These are phyloP conservation scores for Sesia bembeciformis DNA, from an alignment of 2,888 invertebrate species.

Conservation along the genomic window DNA sequence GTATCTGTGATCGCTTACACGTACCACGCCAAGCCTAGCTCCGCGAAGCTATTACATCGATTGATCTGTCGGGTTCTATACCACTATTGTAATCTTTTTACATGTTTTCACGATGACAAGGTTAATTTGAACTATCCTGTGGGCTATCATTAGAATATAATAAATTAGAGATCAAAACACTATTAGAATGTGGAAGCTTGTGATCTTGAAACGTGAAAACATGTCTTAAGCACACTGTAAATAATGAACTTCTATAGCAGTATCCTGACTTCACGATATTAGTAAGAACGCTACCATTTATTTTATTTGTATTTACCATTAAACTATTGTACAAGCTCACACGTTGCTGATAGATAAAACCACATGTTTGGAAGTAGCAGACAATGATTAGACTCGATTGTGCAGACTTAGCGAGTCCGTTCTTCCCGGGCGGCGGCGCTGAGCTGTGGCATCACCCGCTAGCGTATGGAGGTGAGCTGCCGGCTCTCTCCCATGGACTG, in stretches of 20 bases:
- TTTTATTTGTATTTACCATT: background rate
- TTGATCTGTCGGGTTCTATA: conserved; percentile 58
- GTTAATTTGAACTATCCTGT: background rate
- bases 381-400: background rate
- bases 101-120: conserved; percentile 52
- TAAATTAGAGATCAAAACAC: conserved; percentile 15
- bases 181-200: conserved; percentile 9
- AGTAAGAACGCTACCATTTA: background rate
- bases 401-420: conserved; percentile 94
- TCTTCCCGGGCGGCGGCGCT: conserved; percentile 91
- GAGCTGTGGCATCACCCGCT: conserved; percentile 96
- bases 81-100: conserved; percentile 44
- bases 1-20: conserved; percentile 72
- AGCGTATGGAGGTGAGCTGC: conserved; percentile 86
- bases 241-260: conserved; percentile 37
- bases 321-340: background rate
- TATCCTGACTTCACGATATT: conserved; percentile 25
- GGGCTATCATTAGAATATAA: background rate
- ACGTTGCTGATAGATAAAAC: background rate
- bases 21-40: conserved; percentile 70
- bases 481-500: conserved; percentile 89
- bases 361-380: no score
- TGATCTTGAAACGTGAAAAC: conserved; percentile 36
- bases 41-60: conserved; percentile 56
- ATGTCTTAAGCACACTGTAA: conserved; percentile 54